Conservation (phyloP, 2,888 invertebrate genomes). For the Catotricha subobsoleta region DNA sequence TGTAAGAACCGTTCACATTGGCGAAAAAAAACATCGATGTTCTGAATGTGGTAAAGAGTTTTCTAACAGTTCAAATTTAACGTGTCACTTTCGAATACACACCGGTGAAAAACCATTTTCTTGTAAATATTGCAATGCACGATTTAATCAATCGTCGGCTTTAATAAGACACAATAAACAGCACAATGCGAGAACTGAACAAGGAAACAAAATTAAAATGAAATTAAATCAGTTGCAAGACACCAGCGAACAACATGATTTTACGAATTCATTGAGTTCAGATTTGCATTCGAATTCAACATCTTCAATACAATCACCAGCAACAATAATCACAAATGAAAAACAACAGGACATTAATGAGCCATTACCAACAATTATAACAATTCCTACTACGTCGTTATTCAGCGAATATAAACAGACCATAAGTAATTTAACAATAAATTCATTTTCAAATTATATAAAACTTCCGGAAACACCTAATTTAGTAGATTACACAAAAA, state of each 20-base stretch:
- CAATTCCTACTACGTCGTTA: neutral
- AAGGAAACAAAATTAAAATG: no score
- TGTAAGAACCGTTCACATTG: constrained; percentile 12
- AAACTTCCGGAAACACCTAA: neutral
- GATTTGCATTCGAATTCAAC: no score
- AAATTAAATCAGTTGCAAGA: no score
- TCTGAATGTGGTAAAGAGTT: constrained; percentile 13
- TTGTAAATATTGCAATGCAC: constrained; percentile 11
- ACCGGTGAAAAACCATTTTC: constrained; percentile 14
- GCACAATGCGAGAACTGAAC: no score
- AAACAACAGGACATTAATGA: no score
- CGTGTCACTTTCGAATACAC: constrained; percentile 13
- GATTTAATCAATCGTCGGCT: constrained; percentile 14
- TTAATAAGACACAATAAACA: constrained; percentile 12
- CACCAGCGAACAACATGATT: no score
- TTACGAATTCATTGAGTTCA: no score
- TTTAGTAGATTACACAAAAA: constrained; percentile 1
- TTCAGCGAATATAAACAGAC: neutral
- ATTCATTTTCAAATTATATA: neutral
- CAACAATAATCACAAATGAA: no score
- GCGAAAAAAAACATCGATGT: constrained; percentile 12
- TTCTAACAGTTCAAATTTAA: constrained; percentile 14
- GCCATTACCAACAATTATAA: neutral
- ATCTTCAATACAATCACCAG: no score
- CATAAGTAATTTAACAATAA: neutral